Evolutionary conservation across 2,888 invertebrate species (phyloP), one percentile per base, ranked within the genome.

Genomic region (Nomada ruficornis): DNA sequence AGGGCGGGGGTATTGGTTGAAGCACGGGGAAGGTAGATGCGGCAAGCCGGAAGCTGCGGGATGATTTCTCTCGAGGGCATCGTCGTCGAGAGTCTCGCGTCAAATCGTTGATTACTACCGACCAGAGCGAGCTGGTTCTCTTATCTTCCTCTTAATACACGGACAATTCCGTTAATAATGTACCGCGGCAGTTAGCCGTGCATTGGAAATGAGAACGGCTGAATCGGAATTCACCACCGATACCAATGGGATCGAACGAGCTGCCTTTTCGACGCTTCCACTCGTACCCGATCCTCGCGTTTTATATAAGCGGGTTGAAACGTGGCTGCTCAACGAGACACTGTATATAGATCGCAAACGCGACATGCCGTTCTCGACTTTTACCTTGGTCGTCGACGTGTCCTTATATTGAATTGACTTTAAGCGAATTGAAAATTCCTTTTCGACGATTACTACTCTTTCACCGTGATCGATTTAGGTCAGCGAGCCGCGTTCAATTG

Each of bases 11-110:
- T 0, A 10, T 9, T 10, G 54, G 57, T 36, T 59, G 63, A 52
- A 44, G 60, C 18, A 36, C 50, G 65, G 57, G 67, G 55, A 57
- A 72, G 74, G 79, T 64, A 63, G 71, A 67, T 59, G 77, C 73
- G 71, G 62, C 86, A 64, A 83, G 83, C 86, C 88, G 88, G 89
- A 89, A 88, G 89, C 89, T 69, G 47, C 23, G 73, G 59, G 67
- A 80, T 82, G 67, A 79, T 84, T 85, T 82, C 79, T 83, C 77
- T 76, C 83, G 69, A 67, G 71, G 80, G 83, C 68, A 85, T 81
- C 75, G n/a, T 80, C 76, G 15, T n/a, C n/a, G 54, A 50, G 70
- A 54, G 47, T 80, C 78, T 79, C 79, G 63, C 80, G 83, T 85
- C 76, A 83, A 87, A 86, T 86, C 85, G 54, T 73, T 85, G 80